A percentile compares a stretch with the other conserved stretches of the same genome.
These are phyloP conservation scores for Holothuria scabra DNA, from an alignment of 53 echinoderm and acorn worm species.

Conservation along the genomic window DNA sequence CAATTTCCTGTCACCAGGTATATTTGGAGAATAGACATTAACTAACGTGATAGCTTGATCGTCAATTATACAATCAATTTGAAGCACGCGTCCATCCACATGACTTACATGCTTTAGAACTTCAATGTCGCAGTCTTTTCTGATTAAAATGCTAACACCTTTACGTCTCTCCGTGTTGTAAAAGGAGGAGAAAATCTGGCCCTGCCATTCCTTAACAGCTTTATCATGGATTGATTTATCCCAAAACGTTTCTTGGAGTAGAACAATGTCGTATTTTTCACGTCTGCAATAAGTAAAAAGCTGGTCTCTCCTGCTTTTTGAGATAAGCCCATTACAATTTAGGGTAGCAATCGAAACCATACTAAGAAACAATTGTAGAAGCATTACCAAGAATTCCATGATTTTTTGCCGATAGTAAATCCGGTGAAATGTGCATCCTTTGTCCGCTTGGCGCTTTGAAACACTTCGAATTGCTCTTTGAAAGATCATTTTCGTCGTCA, in stretches of 20 bases:
- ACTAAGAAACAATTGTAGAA: too few species aligned
- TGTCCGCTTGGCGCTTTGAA: not conserved
- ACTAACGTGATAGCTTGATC: not conserved
- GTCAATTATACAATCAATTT: not conserved
- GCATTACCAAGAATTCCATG: not conserved
- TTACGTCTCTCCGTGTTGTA: not conserved
- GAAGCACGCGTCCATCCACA: not conserved
- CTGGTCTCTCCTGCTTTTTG: not conserved
- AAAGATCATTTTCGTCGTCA: too few species aligned
- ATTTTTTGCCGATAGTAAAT: not conserved
- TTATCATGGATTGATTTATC: not conserved
- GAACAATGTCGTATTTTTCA: not conserved
- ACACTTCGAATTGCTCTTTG: not conserved
- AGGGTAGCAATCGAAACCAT: not conserved
- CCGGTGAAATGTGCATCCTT: not conserved
- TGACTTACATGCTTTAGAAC: not conserved
- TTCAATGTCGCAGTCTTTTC: constrained; percentile 3
- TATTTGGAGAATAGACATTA: constrained; percentile 19
- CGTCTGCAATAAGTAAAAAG: too few species aligned
- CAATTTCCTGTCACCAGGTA: not conserved
- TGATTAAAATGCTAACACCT: not conserved
- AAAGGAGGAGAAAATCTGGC: not conserved
- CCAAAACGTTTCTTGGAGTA: constrained; percentile 24
- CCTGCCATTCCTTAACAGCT: not conserved
- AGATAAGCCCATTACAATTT: not conserved